phyloP scores from a whole-genome alignment of 2,113 vertebrate genomes.

The Hemiscyllium ocellatum region DNA sequence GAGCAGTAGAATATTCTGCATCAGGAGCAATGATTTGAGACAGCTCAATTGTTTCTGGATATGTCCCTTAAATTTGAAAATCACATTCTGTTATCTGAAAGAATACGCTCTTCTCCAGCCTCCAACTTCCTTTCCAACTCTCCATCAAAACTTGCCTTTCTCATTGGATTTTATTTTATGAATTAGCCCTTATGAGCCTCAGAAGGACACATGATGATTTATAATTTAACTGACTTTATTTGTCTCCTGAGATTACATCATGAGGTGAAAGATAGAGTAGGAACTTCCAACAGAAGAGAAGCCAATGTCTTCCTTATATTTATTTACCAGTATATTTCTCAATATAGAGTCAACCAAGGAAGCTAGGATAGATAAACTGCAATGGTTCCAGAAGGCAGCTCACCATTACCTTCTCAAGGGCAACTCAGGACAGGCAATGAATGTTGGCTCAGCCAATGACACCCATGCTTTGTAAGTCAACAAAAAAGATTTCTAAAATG shows the following conservation, averaged over 20 bases:
- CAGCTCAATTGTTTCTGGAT: not conserved
- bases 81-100: not conserved
- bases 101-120: not conserved
- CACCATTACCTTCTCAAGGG: too few species aligned
- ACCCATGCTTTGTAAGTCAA: too few species aligned
- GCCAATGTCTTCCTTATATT: not conserved
- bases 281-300: not conserved
- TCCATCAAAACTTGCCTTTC: not conserved
- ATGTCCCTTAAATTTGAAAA: not conserved
- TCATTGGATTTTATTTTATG: not conserved
- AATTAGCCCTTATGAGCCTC: not conserved
- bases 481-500: too few species aligned
- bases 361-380: too few species aligned
- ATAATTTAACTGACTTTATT: not conserved
- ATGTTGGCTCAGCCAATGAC: too few species aligned
- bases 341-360: not conserved
- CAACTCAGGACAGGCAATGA: too few species aligned
- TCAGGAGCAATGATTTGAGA: not conserved
- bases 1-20: not conserved
- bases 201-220: conserved; percentile 12
- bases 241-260: not conserved
- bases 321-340: not conserved
- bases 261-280: not conserved
- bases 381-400: too few species aligned
- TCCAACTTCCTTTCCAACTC: not conserved